Evolutionary conservation across 2,888 invertebrate species (phyloP).

Genomic region (Hirtodrosophila histrioides): DNA sequence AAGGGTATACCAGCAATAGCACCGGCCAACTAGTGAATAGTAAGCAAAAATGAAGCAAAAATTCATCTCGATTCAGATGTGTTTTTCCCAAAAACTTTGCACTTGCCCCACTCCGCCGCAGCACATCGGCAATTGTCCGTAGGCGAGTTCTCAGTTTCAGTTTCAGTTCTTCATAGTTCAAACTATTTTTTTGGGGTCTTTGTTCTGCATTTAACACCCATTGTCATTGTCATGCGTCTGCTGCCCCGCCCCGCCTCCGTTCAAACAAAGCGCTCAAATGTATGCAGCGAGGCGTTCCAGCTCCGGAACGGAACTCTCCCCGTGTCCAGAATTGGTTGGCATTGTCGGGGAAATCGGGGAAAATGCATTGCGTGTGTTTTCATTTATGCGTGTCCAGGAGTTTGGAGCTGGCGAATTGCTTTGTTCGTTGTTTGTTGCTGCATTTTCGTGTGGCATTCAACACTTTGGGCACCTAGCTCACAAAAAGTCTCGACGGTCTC

Average conservation of each 20-base stretch:
- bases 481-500: slow-evolving; percentile 24
- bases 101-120: no score
- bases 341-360: slow-evolving; percentile 11
- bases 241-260: neutral
- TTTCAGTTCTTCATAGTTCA: slow-evolving; percentile 3
- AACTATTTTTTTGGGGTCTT: neutral
- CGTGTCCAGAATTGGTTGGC: neutral
- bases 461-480: slow-evolving; percentile 14
- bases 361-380: slow-evolving; percentile 9
- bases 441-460: slow-evolving; percentile 27
- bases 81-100: slow-evolving; percentile 5
- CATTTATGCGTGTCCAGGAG: slow-evolving; percentile 17
- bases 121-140: slow-evolving; percentile 16
- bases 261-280: slow-evolving; percentile 35
- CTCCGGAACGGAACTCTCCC: slow-evolving; percentile 1
- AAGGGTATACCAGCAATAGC: no score
- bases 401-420: slow-evolving; percentile 13
- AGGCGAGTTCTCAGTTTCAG: slow-evolving; percentile 8
- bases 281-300: slow-evolving; percentile 38
- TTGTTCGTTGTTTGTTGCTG: slow-evolving; percentile 14
- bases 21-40: no score
- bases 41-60: no score
- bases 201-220: slow-evolving; percentile 17
- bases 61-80: no score
- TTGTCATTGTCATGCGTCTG: slow-evolving; percentile 28